Evolutionary conservation across 2,888 invertebrate genomes (phyloP).

Genomic region (Chrysomela aeneicollis): DNA sequence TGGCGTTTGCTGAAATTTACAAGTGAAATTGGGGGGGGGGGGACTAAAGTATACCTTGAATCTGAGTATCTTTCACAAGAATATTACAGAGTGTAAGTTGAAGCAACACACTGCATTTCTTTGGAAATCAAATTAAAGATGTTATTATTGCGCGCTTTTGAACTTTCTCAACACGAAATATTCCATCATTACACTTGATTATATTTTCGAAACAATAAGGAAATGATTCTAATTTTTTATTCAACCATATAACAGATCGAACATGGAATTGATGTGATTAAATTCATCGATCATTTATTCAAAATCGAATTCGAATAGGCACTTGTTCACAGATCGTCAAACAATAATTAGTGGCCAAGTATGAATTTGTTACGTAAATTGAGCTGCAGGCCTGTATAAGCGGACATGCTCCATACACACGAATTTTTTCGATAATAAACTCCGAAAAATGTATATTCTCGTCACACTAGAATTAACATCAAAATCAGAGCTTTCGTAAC

Average conservation of each 20-base stretch:
- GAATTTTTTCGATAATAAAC: constrained; percentile 26
- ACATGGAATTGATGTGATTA: too few species aligned
- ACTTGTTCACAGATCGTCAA: constrained; percentile 1
- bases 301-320: neutral
- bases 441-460: constrained; percentile 34
- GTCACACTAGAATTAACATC: constrained; percentile 47
- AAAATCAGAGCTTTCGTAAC: constrained; percentile 34
- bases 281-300: neutral
- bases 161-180: too few species aligned
- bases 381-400: constrained; percentile 2
- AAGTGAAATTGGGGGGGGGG: too few species aligned
- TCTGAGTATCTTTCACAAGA: too few species aligned
- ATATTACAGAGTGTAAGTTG: neutral
- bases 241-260: too few species aligned
- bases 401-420: constrained; percentile 27
- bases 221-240: too few species aligned
- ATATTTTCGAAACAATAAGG: too few species aligned
- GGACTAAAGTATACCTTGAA: too few species aligned
- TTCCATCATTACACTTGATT: too few species aligned
- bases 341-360: neutral
- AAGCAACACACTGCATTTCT: neutral
- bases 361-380: neutral
- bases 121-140: neutral
- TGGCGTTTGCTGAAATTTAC: too few species aligned
- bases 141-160: too few species aligned